Evolutionary conservation across 2,888 invertebrate species (phyloP).

Genomic region (Drosophila infuscata): DNA sequence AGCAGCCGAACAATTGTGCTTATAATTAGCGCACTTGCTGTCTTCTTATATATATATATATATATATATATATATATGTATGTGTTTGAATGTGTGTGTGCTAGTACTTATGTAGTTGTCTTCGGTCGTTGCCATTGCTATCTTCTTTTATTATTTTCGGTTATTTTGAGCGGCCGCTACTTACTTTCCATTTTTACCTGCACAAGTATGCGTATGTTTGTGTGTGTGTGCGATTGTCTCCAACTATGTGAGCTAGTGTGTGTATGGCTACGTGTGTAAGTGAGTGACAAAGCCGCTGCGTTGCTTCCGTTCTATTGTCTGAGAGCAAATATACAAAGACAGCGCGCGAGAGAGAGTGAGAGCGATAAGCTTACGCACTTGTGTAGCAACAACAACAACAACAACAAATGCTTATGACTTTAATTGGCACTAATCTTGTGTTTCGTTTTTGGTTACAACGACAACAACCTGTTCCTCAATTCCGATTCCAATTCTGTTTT

Average conservation of each 20-base stretch:
- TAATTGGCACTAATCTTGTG: conserved; percentile 75
- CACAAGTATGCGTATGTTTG: conserved; percentile 41
- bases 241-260: conserved; percentile 12
- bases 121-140: conserved; percentile 75
- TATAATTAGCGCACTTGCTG: conserved; percentile 71
- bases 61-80: conserved; percentile 14
- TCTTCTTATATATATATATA: conserved; percentile 4
- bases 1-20: conserved; percentile 51
- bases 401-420: conserved; percentile 50
- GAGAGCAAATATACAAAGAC: conserved; percentile 40
- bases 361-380: conserved; percentile 61
- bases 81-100: conserved; percentile 14
- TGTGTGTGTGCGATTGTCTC: conserved; percentile 47
- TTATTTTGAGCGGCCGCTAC: conserved; percentile 58
- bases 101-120: conserved; percentile 48
- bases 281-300: conserved; percentile 68
- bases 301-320: conserved; percentile 77
- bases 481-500: conserved; percentile 19
- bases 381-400: conserved; percentile 28
- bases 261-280: conserved; percentile 21
- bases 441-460: conserved; percentile 74
- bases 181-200: conserved; percentile 79
- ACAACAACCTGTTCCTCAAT: conserved; percentile 71
- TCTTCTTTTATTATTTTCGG: conserved; percentile 70
- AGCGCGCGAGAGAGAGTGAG: background rate